Percentiles rank a stretch among this genome's conserved stretches.
Evolutionary conservation across 2,888 invertebrate genomes (phyloP).

Genomic region (Stenodera caucasica): DNA sequence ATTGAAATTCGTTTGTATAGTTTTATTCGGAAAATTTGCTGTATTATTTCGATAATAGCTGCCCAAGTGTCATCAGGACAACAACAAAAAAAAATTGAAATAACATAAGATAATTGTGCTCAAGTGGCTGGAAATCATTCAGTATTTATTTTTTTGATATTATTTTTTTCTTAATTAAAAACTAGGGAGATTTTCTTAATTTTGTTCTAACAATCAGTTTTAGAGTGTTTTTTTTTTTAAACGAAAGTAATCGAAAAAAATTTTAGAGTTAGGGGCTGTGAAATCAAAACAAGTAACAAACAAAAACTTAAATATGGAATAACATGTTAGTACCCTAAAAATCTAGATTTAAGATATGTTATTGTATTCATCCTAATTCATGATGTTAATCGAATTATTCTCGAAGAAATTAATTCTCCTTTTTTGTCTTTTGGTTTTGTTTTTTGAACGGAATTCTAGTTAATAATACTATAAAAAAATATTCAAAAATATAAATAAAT

Average conservation of each 20-base stretch:
- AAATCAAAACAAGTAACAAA: constrained; percentile 31
- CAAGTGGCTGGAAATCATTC: background rate
- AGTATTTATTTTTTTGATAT: background rate
- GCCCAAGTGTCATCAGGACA: background rate
- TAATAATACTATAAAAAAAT: constrained; percentile 28
- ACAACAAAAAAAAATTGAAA: background rate
- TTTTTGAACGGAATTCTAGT: constrained; percentile 34
- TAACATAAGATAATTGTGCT: background rate
- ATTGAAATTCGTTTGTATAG: background rate
- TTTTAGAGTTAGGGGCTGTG: constrained; percentile 47
- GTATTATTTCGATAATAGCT: background rate
- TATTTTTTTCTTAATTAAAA: constrained; percentile 18
- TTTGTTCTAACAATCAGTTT: background rate
- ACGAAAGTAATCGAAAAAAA: constrained; percentile 23
- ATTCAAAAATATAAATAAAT: constrained; percentile 25
- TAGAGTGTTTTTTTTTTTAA: constrained; percentile 4
- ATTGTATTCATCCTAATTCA: constrained; percentile 28
- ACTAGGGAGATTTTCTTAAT: background rate
- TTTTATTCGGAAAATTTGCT: no score
- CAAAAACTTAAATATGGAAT: constrained; percentile 16
- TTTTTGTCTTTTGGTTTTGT: background rate
- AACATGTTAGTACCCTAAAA: constrained; percentile 17
- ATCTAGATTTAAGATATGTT: constrained; percentile 28
- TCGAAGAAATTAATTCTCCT: constrained; percentile 29
- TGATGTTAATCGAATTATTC: constrained; percentile 29